Percentiles rank a stretch among this genome's conserved stretches.
Evolutionary conservation across 2,113 vertebrate genomes (phyloP).

Genomic region (Hydropotes inermis): DNA sequence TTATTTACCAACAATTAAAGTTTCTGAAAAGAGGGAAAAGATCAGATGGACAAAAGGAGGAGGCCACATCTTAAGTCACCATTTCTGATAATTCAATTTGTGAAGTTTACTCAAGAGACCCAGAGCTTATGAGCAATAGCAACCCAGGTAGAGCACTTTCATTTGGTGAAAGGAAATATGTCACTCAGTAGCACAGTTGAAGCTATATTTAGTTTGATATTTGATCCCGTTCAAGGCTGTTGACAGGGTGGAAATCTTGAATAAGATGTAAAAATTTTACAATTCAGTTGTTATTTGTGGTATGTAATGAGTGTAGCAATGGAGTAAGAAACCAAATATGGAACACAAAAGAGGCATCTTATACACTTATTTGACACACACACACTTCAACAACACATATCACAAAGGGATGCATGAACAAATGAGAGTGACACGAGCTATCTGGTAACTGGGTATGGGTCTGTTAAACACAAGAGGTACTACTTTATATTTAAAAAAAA

Average conservation of each 20-base stretch:
- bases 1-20: constrained; percentile 20
- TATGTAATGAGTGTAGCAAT: not conserved
- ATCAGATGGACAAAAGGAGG: not conserved
- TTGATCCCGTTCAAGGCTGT: not conserved
- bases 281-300: not conserved
- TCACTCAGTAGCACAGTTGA: not conserved
- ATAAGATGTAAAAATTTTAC: not conserved
- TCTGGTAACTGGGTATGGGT: not conserved
- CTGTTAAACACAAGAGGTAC: not conserved
- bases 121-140: not conserved
- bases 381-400: too few species aligned
- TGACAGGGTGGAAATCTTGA: not conserved
- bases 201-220: not conserved
- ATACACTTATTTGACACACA: not conserved
- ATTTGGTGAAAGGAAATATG: not conserved
- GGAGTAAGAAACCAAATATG: not conserved
- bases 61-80: not conserved
- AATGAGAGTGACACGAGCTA: not conserved
- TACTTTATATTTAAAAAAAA: not conserved
- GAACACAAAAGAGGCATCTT: not conserved
- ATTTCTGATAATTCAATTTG: not conserved
- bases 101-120: not conserved
- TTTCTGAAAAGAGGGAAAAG: constrained; percentile 15
- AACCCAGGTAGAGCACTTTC: not conserved
- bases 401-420: not conserved